These are phyloP conservation scores for Gnathonemus echidnorhynchus DNA, from an alignment of 2,113 vertebrate species.

Conservation along the genomic window DNA sequence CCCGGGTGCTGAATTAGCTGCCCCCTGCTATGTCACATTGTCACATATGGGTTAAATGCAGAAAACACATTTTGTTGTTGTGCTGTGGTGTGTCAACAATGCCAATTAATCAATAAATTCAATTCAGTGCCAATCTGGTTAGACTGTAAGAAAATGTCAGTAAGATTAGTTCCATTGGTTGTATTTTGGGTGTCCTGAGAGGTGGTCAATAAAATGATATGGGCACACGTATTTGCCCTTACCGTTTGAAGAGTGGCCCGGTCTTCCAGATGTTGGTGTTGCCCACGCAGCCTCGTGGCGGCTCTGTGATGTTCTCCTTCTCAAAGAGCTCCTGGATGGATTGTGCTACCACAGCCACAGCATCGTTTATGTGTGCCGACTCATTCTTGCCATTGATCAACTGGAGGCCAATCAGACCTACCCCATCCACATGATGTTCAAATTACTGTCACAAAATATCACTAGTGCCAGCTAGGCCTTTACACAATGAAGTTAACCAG, in stretches of 20 bases:
- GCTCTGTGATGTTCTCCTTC: slow-evolving; percentile 97
- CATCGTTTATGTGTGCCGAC: slow-evolving; percentile 92
- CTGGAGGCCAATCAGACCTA: slow-evolving; percentile 92
- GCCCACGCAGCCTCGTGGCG: slow-evolving; percentile 87
- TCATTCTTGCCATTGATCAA: slow-evolving; percentile 97
- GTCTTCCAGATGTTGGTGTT: slow-evolving; percentile 99
- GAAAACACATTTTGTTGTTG: too few species aligned
- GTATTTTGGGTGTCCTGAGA: not conserved
- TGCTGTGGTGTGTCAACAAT: too few species aligned
- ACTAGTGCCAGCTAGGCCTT: not conserved
- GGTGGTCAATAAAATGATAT: not conserved
- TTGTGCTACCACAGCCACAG: slow-evolving; percentile 88
- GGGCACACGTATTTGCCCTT: not conserved
- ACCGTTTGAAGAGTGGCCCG: slow-evolving; percentile 95
- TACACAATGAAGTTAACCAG: not conserved
- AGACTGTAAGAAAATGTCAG: not conserved
- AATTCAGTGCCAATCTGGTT: not conserved
- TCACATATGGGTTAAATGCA: too few species aligned
- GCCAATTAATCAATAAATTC: too few species aligned
- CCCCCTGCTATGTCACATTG: too few species aligned
- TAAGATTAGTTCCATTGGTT: not conserved
- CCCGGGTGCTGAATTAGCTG: too few species aligned
- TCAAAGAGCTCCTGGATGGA: slow-evolving; percentile 94
- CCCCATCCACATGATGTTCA: slow-evolving; percentile 27
- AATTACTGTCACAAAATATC: not conserved